A percentile compares a stretch with the other conserved stretches of the same genome.
Conservation (phyloP, 92 coral and sea anemone genomes). For the Muricea muricata region DNA sequence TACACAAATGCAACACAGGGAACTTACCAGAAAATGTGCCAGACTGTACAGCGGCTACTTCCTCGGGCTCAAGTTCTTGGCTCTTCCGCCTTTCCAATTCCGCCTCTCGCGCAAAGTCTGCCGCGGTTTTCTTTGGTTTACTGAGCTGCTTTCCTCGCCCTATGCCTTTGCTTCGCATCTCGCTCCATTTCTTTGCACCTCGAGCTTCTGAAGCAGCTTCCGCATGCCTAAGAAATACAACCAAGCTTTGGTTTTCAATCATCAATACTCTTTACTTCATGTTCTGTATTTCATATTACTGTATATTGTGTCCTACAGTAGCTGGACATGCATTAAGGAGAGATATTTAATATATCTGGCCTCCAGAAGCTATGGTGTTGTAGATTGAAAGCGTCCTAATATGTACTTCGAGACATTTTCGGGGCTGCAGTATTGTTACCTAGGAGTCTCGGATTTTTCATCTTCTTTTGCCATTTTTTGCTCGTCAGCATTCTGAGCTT, state of each 20-base stretch:
- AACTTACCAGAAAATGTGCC: constrained; percentile 56
- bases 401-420: too few species aligned
- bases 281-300: too few species aligned
- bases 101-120: constrained; percentile 90
- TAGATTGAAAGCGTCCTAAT: too few species aligned
- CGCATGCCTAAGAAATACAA: not conserved
- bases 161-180: constrained; percentile 85
- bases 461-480: not conserved
- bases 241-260: not conserved
- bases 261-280: not conserved
- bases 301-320: too few species aligned
- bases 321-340: too few species aligned
- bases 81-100: constrained; percentile 80
- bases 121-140: constrained; percentile 89
- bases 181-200: constrained; percentile 76
- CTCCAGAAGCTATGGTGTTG: too few species aligned
- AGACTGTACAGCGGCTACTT: constrained; percentile 39
- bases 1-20: too few species aligned
- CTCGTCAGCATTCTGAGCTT: not conserved
- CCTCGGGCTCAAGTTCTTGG: constrained; percentile 49
- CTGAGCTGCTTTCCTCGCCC: constrained; percentile 74
- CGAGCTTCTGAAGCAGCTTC: constrained; percentile 1
- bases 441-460: not conserved
- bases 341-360: too few species aligned
- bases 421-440: not conserved